Conservation (phyloP, 1,140 invertebrate genomes). For the Sitophilus oryzae region DNA sequence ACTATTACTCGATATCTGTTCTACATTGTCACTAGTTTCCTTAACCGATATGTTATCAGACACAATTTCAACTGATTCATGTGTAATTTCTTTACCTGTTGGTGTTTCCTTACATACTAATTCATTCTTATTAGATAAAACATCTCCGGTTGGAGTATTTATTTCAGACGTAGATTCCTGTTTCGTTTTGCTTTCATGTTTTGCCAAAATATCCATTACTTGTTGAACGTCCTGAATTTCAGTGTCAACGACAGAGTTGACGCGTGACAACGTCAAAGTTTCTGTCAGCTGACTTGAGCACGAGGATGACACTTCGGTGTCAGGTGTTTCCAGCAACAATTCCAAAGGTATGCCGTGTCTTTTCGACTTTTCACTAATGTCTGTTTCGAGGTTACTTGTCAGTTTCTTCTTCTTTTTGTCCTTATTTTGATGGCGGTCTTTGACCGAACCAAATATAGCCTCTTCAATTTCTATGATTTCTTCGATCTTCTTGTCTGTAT, state of each 20-base stretch:
- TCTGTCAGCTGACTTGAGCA: not conserved
- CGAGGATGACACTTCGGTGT: not conserved
- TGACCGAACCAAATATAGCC: constrained; percentile 43
- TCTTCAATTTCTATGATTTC: constrained; percentile 35
- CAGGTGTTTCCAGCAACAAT: constrained; percentile 24
- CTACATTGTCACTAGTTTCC: too few species aligned
- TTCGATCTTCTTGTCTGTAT: too few species aligned
- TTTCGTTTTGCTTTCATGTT: constrained; percentile 12
- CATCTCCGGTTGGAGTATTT: not conserved
- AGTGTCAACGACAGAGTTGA: constrained; percentile 36
- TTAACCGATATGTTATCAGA: too few species aligned
- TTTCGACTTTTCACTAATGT: constrained; percentile 29
- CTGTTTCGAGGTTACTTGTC: not conserved
- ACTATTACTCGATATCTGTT: not conserved
- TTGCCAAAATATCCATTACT: constrained; percentile 33
- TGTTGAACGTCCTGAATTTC: constrained; percentile 39
- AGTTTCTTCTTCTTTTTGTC: constrained; percentile 13
- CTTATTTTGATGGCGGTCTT: constrained; percentile 35
- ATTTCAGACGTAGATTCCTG: constrained; percentile 2
- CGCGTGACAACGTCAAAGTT: constrained; percentile 25
- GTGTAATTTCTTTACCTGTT: too few species aligned
- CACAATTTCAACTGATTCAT: too few species aligned
- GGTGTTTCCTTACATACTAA: too few species aligned
- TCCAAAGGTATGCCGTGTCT: constrained; percentile 28
- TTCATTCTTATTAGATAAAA: too few species aligned